A percentile compares a stretch with the other conserved stretches of the same genome.
phyloP scores from a whole-genome alignment of 2,888 invertebrate species.

The Ypsolopha sequella region DNA sequence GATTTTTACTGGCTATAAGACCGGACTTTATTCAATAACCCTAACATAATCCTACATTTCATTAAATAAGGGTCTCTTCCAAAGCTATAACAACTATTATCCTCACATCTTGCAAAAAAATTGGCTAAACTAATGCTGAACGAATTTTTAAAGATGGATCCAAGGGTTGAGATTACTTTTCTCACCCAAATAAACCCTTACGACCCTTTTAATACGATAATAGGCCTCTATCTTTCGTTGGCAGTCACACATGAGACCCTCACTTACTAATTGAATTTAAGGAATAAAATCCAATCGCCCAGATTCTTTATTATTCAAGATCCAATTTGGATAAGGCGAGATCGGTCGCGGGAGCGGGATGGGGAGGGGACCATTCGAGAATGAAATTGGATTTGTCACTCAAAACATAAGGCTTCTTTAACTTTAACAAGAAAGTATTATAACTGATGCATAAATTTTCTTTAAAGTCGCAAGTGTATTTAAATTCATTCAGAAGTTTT shows the following conservation, averaged over 20 bases:
- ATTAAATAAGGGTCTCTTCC: no score
- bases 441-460: slow-evolving; percentile 5
- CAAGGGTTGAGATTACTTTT: slow-evolving; percentile 15
- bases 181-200: slow-evolving; percentile 37
- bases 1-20: no score
- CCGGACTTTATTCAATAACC: no score
- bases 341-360: slow-evolving; percentile 53
- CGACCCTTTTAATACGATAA: slow-evolving; percentile 64
- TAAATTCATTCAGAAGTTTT: not conserved
- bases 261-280: slow-evolving; percentile 72
- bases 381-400: slow-evolving; percentile 71
- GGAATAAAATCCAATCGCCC: slow-evolving; percentile 72
- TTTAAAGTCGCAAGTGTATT: not conserved
- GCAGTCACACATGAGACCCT: slow-evolving; percentile 68
- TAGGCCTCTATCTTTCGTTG: slow-evolving; percentile 66
- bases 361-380: slow-evolving; percentile 55
- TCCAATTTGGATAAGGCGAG: slow-evolving; percentile 73
- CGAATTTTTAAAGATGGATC: slow-evolving; percentile 2
- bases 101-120: no score
- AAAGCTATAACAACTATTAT: no score
- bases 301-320: slow-evolving; percentile 73
- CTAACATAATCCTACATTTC: no score
- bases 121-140: not conserved
- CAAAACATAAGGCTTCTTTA: slow-evolving; percentile 66
- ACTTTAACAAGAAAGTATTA: slow-evolving; percentile 30